Conservation (phyloP, 2,113 vertebrate genomes). For the Amia ocellicauda region DNA sequence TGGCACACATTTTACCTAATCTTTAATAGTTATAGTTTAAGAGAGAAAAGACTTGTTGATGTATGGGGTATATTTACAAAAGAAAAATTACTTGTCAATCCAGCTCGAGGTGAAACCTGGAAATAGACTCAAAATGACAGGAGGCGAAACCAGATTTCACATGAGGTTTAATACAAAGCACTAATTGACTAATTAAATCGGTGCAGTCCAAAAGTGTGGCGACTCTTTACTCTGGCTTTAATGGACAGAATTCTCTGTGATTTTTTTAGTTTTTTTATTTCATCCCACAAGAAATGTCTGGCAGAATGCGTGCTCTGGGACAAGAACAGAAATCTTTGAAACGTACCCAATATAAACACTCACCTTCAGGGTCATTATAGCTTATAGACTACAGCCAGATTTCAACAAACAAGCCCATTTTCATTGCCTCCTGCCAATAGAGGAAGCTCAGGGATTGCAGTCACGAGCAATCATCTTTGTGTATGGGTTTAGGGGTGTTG, state of each 20-base stretch:
- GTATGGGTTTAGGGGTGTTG: neutral
- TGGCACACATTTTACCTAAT: too few relatives aligned
- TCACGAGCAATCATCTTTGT: neutral
- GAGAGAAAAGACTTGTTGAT: too few relatives aligned
- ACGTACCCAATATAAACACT: constrained; percentile 27
- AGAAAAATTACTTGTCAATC: too few relatives aligned
- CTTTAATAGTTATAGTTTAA: too few relatives aligned
- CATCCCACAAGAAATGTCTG: constrained; percentile 24
- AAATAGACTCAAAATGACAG: too few relatives aligned
- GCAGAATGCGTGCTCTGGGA: constrained; percentile 18
- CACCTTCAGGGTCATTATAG: constrained; percentile 29
- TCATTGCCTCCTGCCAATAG: constrained; percentile 8
- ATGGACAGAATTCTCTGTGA: constrained; percentile 14
- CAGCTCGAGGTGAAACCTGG: too few relatives aligned
- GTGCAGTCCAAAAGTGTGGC: constrained; percentile 18
- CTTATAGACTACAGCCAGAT: constrained; percentile 22
- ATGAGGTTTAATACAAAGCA: constrained; percentile 7
- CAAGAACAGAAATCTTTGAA: constrained; percentile 24
- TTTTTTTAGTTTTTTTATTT: constrained; percentile 24
- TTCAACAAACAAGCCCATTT: constrained; percentile 17
- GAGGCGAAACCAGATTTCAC: too few relatives aligned
- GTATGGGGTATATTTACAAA: too few relatives aligned
- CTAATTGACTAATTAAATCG: constrained; percentile 38
- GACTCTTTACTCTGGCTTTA: constrained; percentile 23
- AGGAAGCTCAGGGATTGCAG: neutral